phyloP scores from a whole-genome alignment of 2,888 invertebrate species.

The Mellilla xanthometata region DNA sequence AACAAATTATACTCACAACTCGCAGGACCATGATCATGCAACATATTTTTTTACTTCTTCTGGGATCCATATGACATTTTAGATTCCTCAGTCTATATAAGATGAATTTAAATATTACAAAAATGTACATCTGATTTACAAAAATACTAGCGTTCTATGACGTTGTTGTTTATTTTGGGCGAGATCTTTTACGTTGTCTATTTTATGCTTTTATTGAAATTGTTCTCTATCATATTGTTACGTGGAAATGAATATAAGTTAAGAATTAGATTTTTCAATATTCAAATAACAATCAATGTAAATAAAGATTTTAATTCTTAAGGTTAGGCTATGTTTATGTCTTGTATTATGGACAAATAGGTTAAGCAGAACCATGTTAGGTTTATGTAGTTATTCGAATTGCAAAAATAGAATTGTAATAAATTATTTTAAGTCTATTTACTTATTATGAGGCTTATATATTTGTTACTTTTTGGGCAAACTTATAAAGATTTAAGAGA shows the following conservation, averaged over 20 bases:
- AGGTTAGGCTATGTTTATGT: background rate
- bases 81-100: background rate
- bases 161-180: conserved; percentile 57
- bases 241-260: background rate
- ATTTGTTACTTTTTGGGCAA: too few species aligned
- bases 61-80: background rate
- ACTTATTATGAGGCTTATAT: too few species aligned
- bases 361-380: too few species aligned
- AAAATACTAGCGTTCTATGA: conserved; percentile 24
- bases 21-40: conserved; percentile 41
- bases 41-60: conserved; percentile 17
- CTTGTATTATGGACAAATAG: too few species aligned
- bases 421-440: too few species aligned
- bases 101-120: conserved; percentile 19
- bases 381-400: too few species aligned
- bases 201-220: background rate
- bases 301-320: background rate
- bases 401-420: too few species aligned
- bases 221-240: background rate
- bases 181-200: conserved; percentile 12
- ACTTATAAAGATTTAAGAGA: too few species aligned
- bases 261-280: background rate
- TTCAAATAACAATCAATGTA: too few species aligned
- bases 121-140: background rate
- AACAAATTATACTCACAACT: conserved; percentile 61